Evolutionary conservation across 2,797 vertebrate genomes (phyloP).

Genomic region (Gambusia yucatana): DNA sequence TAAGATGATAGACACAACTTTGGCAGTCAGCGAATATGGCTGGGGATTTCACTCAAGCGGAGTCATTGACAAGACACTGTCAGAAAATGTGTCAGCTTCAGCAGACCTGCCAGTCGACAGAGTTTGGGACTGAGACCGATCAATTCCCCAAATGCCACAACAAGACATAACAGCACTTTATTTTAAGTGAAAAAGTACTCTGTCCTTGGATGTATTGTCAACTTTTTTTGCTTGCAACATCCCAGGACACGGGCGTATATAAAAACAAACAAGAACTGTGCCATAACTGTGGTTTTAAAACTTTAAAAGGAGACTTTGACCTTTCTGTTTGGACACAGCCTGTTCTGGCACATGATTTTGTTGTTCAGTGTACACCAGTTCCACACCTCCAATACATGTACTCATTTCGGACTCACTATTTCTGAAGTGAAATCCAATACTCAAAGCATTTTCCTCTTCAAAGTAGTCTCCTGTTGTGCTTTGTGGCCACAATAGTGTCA

Average conservation of each 20-base stretch:
- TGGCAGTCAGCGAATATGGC: slow-evolving; percentile 65
- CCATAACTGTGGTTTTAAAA: slow-evolving; percentile 43
- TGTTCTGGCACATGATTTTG: slow-evolving; percentile 32
- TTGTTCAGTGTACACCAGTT: slow-evolving; percentile 64
- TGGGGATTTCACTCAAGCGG: slow-evolving; percentile 74
- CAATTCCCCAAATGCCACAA: slow-evolving; percentile 77
- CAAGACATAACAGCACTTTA: slow-evolving; percentile 65
- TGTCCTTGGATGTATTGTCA: slow-evolving; percentile 63
- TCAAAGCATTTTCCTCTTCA: slow-evolving; percentile 79
- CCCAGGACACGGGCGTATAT: slow-evolving; percentile 41
- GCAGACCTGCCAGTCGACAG: slow-evolving; percentile 75
- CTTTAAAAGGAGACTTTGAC: slow-evolving; percentile 32
- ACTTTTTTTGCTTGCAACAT: slow-evolving; percentile 45
- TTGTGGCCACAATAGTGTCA: slow-evolving; percentile 83
- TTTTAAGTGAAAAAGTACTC: slow-evolving; percentile 55
- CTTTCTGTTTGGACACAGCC: slow-evolving; percentile 49
- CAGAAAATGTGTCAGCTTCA: slow-evolving; percentile 74
- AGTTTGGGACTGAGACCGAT: slow-evolving; percentile 72
- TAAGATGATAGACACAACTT: slow-evolving; percentile 69
- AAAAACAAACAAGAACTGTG: slow-evolving; percentile 2
- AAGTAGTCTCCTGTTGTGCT: slow-evolving; percentile 83
- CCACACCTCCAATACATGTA: slow-evolving; percentile 61
- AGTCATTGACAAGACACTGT: slow-evolving; percentile 76
- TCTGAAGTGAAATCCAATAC: slow-evolving; percentile 78
- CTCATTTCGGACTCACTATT: slow-evolving; percentile 69